These are phyloP conservation scores for Antheraea pernyi DNA, from an alignment of 1,140 invertebrate genomes.

Conservation along the genomic window DNA sequence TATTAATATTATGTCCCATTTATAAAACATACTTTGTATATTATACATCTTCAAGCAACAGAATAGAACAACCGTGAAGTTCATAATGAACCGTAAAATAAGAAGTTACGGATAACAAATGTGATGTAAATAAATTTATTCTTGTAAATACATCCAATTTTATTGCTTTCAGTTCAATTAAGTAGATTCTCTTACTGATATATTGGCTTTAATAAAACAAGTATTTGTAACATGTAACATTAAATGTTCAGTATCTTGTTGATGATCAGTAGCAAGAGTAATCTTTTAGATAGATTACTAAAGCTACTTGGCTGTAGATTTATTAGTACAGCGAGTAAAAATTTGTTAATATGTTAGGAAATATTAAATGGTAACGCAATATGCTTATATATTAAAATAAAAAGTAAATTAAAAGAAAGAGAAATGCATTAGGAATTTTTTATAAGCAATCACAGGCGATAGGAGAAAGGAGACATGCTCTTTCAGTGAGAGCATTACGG, in stretches of 20 bases:
- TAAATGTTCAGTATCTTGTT: slow-evolving; percentile 23
- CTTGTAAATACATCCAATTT: not conserved
- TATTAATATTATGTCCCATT: slow-evolving; percentile 54
- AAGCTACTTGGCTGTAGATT: slow-evolving; percentile 14
- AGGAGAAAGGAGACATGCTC: slow-evolving; percentile 44
- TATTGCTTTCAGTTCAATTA: not conserved
- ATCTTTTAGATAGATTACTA: slow-evolving; percentile 12
- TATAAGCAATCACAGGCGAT: slow-evolving; percentile 59
- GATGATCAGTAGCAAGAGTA: slow-evolving; percentile 7
- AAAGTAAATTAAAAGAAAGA: slow-evolving; percentile 30
- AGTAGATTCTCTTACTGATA: not conserved
- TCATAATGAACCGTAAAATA: not conserved
- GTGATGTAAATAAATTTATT: not conserved
- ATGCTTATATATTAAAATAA: slow-evolving; percentile 8
- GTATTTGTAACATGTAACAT: slow-evolving; percentile 24
- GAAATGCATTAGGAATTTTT: slow-evolving; percentile 61
- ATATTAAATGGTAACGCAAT: slow-evolving; percentile 26
- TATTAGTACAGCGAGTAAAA: not conserved
- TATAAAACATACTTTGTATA: slow-evolving; percentile 26
- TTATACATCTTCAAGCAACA: slow-evolving; percentile 18
- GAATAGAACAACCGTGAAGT: slow-evolving; percentile 12
- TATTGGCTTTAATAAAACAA: slow-evolving; percentile 12
- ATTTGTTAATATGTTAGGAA: not conserved
- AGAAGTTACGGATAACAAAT: not conserved
- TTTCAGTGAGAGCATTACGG: slow-evolving; percentile 20